Evolutionary conservation across 2,888 invertebrate species (phyloP).

Genomic region (Bimastos eiseni): DNA sequence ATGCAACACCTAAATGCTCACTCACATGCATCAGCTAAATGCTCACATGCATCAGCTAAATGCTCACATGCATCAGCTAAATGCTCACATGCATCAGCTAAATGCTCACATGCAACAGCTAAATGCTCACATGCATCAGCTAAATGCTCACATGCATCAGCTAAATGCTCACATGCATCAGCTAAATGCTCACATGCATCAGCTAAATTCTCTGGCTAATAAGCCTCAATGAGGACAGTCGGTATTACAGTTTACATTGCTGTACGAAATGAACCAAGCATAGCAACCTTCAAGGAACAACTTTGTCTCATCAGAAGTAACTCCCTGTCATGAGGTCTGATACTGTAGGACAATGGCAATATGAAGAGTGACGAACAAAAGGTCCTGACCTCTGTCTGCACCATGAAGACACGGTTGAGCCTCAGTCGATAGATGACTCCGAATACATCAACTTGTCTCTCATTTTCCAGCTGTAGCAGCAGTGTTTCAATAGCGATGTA

Average conservation of each 20-base stretch:
- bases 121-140: not conserved
- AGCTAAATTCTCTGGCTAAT: not conserved
- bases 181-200: too few species aligned
- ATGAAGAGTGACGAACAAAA: not conserved
- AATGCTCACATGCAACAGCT: not conserved
- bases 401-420: constrained; percentile 36
- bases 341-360: not conserved
- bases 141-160: not conserved
- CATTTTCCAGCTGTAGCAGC: constrained; percentile 30
- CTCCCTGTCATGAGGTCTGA: not conserved
- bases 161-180: not conserved
- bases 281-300: not conserved
- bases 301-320: not conserved
- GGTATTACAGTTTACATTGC: not conserved
- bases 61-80: not conserved
- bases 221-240: not conserved
- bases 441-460: constrained; percentile 62
- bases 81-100: not conserved
- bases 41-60: not conserved
- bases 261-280: not conserved
- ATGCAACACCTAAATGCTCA: too few species aligned
- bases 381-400: constrained; percentile 31
- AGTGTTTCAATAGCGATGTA: constrained; percentile 33
- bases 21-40: too few species aligned
- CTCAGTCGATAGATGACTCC: constrained; percentile 33